These are phyloP conservation scores for Ramazzottius varieornatus DNA, from an alignment of 2,888 invertebrate species.

Conservation along the genomic window DNA sequence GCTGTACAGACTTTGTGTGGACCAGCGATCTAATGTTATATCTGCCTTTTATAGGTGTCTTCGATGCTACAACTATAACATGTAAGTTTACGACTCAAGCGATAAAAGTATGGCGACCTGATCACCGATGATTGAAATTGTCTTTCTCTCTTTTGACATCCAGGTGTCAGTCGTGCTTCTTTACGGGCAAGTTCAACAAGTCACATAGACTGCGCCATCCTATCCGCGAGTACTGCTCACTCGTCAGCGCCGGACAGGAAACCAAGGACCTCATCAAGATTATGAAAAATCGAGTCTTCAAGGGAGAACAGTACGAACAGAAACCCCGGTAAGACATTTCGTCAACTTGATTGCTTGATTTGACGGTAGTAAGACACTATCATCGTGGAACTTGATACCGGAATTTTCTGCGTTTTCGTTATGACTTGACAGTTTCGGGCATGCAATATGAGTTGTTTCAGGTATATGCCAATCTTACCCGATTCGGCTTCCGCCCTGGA, in stretches of 20 bases:
- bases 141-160: no score
- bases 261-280: conserved; percentile 1
- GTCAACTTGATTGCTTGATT: no score
- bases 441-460: no score
- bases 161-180: neutral
- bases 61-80: conserved; percentile 3
- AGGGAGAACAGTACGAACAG: neutral
- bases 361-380: no score
- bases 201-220: neutral
- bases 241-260: neutral
- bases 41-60: conserved; percentile 1
- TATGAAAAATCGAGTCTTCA: neutral
- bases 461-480: neutral
- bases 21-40: no score
- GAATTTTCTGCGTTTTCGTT: no score
- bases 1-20: no score
- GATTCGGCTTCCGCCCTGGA: neutral
- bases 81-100: neutral
- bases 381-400: no score
- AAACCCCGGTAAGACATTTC: no score
- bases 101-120: neutral
- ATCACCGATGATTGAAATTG: neutral
- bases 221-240: neutral
- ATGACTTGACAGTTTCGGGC: no score
- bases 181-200: neutral